These are phyloP conservation scores for Bubo scandiacus DNA, from an alignment of 2,113 vertebrate genomes.

Conservation along the genomic window DNA sequence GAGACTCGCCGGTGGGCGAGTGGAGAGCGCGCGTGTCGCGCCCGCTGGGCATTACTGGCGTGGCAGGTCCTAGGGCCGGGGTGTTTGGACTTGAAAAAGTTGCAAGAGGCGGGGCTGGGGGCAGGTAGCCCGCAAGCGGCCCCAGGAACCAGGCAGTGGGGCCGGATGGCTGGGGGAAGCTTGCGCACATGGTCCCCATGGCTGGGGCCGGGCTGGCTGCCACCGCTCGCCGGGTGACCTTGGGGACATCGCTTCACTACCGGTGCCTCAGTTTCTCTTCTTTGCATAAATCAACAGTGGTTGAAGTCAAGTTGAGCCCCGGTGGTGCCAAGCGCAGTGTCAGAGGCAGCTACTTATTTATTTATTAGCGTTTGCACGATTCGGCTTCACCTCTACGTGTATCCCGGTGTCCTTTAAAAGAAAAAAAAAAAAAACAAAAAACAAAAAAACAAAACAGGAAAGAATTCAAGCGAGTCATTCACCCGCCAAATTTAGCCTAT, in stretches of 20 bases:
- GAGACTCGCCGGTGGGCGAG: not conserved
- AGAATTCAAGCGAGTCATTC: not conserved
- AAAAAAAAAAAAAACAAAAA: not conserved
- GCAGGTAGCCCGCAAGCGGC: not conserved
- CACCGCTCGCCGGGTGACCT: not conserved
- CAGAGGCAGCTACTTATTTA: not conserved
- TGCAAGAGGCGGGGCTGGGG: not conserved
- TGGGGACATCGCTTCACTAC: not conserved
- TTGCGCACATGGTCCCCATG: not conserved
- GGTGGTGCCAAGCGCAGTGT: not conserved
- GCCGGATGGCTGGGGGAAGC: not conserved
- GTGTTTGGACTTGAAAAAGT: not conserved
- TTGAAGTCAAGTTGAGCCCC: not conserved
- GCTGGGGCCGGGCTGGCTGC: not conserved
- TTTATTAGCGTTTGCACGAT: not conserved
- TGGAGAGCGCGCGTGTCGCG: not conserved
- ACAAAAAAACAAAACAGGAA: not conserved
- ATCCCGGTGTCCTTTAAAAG: not conserved
- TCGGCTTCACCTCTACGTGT: not conserved
- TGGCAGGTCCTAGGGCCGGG: not conserved
- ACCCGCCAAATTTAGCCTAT: conserved; percentile 28
- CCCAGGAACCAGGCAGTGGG: not conserved
- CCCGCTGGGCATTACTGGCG: not conserved
- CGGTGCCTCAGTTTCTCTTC: not conserved
- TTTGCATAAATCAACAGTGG: not conserved